These are phyloP conservation scores for Barbus barbus DNA, from an alignment of 2,113 vertebrate species.

Conservation along the genomic window DNA sequence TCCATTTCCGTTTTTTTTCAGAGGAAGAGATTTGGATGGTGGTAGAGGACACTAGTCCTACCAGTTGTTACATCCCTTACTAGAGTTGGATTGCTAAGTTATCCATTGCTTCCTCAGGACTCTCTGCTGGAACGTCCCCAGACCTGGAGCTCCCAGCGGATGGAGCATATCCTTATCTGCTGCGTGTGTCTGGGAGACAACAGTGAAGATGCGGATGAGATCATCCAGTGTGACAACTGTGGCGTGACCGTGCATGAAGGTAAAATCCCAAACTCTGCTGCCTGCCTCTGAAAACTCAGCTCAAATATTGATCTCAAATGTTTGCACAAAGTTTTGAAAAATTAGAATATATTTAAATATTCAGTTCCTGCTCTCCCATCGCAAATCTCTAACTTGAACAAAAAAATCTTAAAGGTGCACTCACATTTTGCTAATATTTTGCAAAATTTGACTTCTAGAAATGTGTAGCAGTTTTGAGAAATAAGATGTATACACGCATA, in stretches of 20 bases:
- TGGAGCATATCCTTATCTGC: conserved; percentile 98
- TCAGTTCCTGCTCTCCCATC: not conserved
- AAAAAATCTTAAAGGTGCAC: not conserved
- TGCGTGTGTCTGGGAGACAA: conserved; percentile 98
- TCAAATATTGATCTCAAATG: conserved; percentile 33
- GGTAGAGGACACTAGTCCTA: too few species aligned
- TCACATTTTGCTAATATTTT: not conserved
- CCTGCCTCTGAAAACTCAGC: not conserved
- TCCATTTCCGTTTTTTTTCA: too few species aligned
- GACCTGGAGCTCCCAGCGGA: conserved; percentile 91
- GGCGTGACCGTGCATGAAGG: conserved; percentile 99
- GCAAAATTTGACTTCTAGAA: not conserved
- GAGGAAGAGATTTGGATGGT: not conserved
- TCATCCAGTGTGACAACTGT: conserved; percentile 99
- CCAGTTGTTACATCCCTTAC: not conserved
- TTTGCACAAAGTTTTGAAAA: conserved; percentile 25
- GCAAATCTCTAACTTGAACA: not conserved
- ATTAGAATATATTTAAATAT: not conserved
- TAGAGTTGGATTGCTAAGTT: conserved; percentile 26
- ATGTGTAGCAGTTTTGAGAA: too few species aligned
- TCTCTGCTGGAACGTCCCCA: conserved; percentile 90
- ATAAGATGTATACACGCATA: too few species aligned
- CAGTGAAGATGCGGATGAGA: conserved; percentile 98
- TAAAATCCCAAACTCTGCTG: conserved; percentile 66
- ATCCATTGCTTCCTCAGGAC: conserved; percentile 75